Base-by-base conservation (phyloP, 2,797 vertebrate species). In the Dryobates pubescens region DNA sequence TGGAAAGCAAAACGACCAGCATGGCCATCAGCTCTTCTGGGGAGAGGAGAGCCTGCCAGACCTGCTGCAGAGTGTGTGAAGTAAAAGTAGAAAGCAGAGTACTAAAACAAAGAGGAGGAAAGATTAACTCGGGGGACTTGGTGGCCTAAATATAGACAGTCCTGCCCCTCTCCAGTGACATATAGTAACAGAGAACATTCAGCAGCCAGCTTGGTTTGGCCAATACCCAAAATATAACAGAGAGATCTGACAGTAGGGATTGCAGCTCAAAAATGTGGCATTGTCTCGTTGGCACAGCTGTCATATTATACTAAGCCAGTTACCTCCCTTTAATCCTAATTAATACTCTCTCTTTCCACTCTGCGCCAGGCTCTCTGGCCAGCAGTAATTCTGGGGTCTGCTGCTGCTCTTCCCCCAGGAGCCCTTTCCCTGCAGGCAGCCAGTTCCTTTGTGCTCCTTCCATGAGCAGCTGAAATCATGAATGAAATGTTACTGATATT, bases 131-230 rank as follows among this genome's bases (percentile, higher is more conserved):
- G 22, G 61, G 80, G 81, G 83, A 92, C 18, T 61, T 54, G 80
- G 86, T 95, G 89, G 54, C 63, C 89, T 94, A 94, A 95, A 93
- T 93, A 92, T 54, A 93, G 88, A 38, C 77, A 90, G 78, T 86
- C 74, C 64, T 88, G 69, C 84, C 72, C 91, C 82, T 81, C 71
- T 63, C 22, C 68, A 72, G 41, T 62, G 87, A 79, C 75, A 81
- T 91, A 70, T 51, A 86, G 94, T 89, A 96, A 84, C 17, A 20
- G 86, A 82, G 74, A 90, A 75, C 43, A 65, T 82, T 78, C 83
- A 88, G 65, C 73, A 76, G 72, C 67, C 82, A 82, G 34, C 79
- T 61, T 51, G 64, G 73, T 85, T 92, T 95, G 90, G 94, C 93
- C 43, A 69, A 54, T 64, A 93, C 53, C 89, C 95, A 94, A 90